Evolutionary conservation across 2,888 invertebrate genomes (phyloP).

Genomic region (Lordiphosa andalusiaca): DNA sequence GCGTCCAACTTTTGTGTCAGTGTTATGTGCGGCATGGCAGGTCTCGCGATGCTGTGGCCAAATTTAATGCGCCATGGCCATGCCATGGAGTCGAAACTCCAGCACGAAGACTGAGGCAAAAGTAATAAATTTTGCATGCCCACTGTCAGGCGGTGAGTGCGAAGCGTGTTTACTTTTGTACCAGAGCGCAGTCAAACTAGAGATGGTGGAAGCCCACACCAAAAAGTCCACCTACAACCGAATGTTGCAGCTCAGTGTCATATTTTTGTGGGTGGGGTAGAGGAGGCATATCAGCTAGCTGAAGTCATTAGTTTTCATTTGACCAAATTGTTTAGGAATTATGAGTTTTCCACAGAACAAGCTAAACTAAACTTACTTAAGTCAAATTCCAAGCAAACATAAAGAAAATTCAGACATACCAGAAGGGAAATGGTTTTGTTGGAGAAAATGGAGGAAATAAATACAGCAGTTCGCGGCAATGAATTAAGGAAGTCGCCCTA

Average conservation of each 20-base stretch:
- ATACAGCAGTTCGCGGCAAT: too few relatives aligned
- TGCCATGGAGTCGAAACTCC: too few relatives aligned
- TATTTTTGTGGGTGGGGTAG: conserved; percentile 15
- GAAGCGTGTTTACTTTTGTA: conserved; percentile 43
- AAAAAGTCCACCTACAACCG: not conserved
- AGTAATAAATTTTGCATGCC: conserved; percentile 65
- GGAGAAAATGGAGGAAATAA: too few relatives aligned
- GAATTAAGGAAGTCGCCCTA: too few relatives aligned
- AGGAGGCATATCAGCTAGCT: not conserved
- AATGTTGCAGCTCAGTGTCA: conserved; percentile 25
- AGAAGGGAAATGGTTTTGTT: too few relatives aligned
- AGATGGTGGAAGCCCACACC: not conserved
- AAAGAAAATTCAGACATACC: too few relatives aligned
- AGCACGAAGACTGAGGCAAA: conserved; percentile 17
- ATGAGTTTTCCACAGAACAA: not conserved
- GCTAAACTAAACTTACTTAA: too few relatives aligned
- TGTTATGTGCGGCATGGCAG: conserved; percentile 8
- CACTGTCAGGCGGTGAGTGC: conserved; percentile 48
- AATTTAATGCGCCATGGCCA: not conserved
- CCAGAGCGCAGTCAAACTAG: conserved; percentile 24
- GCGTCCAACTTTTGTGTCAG: conserved; percentile 11
- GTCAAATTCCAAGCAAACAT: too few relatives aligned
- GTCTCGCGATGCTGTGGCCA: conserved; percentile 6
- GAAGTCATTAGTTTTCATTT: not conserved
- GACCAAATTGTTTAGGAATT: not conserved